Percentiles rank a stretch among this genome's conserved stretches.
Conservation (phyloP, 2,797 vertebrate genomes). For the Sandelia bainsii region DNA sequence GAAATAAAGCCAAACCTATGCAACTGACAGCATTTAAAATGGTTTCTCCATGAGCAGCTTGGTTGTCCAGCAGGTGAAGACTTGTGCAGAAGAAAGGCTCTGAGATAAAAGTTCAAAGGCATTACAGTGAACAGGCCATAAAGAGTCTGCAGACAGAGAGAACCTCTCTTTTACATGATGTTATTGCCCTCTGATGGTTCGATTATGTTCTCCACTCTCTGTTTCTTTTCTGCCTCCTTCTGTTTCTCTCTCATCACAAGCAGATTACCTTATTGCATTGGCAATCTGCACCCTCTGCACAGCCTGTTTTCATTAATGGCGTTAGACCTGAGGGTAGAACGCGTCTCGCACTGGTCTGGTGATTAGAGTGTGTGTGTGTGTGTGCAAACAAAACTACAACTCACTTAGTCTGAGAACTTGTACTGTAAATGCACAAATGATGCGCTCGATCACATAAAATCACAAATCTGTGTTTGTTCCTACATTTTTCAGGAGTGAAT, state of each 20-base stretch:
- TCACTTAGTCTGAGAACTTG: background rate
- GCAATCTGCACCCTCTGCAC: conserved; percentile 27
- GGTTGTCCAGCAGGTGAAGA: conserved; percentile 39
- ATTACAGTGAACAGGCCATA: conserved; percentile 31
- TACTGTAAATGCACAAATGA: background rate
- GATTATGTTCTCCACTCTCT: background rate
- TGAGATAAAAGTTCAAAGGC: conserved; percentile 54
- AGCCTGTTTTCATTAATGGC: conserved; percentile 36
- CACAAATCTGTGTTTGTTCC: background rate
- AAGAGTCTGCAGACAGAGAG: conserved; percentile 7
- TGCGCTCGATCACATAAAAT: background rate
- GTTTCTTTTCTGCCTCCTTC: background rate
- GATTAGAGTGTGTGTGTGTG: background rate
- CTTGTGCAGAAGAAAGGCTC: conserved; percentile 43
- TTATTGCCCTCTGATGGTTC: conserved; percentile 7
- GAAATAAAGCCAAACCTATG: too few relatives aligned
- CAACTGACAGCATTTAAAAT: background rate
- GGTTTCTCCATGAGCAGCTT: background rate
- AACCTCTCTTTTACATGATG: background rate
- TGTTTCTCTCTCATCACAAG: conserved; percentile 12
- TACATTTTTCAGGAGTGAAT: background rate
- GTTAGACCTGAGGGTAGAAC: conserved; percentile 17
- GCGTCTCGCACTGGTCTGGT: background rate
- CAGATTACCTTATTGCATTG: conserved; percentile 29
- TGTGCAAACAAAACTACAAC: background rate